phyloP scores from a whole-genome alignment of 2,797 vertebrate species.

The Sebastes diaconus region DNA sequence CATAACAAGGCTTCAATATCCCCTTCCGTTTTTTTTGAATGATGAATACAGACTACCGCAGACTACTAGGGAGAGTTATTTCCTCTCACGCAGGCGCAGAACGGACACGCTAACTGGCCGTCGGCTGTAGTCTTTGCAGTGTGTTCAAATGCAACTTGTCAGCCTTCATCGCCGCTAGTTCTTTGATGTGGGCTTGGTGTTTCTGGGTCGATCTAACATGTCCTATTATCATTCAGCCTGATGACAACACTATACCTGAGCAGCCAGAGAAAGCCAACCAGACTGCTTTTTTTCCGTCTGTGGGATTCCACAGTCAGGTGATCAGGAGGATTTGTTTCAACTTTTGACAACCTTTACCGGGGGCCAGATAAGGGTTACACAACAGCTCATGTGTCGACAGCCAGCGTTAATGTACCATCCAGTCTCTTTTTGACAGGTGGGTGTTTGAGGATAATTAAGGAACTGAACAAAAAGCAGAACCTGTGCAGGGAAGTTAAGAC shows the following conservation, averaged over 20 bases:
- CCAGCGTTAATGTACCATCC: neutral
- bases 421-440: neutral
- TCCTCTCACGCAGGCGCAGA: too few relatives aligned
- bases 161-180: too few relatives aligned
- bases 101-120: too few relatives aligned
- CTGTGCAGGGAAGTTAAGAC: conserved; percentile 29
- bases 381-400: conserved; percentile 8
- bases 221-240: conserved; percentile 20
- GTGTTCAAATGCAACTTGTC: too few relatives aligned
- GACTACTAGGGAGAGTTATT: too few relatives aligned
- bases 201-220: conserved; percentile 24
- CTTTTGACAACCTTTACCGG: neutral
- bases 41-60: too few relatives aligned
- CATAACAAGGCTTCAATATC: too few relatives aligned
- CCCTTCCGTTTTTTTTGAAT: too few relatives aligned
- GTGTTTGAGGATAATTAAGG: conserved; percentile 4
- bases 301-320: conserved; percentile 11
- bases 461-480: conserved; percentile 53
- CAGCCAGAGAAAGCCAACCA: conserved; percentile 34
- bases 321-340: conserved; percentile 26
- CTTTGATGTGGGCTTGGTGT: too few relatives aligned
- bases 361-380: neutral
- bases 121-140: too few relatives aligned
- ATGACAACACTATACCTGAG: conserved; percentile 22
- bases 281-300: conserved; percentile 12